A percentile compares a stretch with the other conserved stretches of the same genome.
These are phyloP conservation scores for Lichenostomus cassidix DNA, from an alignment of 2,113 vertebrate genomes.

Conservation along the genomic window DNA sequence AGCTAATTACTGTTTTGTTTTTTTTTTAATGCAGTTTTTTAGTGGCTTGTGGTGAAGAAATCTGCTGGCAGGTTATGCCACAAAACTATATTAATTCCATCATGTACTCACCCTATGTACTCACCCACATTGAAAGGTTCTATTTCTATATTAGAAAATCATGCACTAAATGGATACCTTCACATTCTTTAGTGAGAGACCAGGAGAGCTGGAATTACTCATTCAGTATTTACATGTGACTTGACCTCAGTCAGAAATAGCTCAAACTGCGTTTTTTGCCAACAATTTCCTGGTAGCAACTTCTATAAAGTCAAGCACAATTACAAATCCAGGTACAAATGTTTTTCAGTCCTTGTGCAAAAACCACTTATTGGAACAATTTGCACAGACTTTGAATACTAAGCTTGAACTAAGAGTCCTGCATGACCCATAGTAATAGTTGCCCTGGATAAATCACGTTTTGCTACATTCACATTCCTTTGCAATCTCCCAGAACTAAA, in stretches of 20 bases:
- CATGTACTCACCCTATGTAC: background rate
- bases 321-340: background rate
- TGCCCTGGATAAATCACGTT: background rate
- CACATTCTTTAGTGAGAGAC: background rate
- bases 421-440: background rate
- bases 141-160: background rate
- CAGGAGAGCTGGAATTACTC: background rate
- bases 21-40: background rate
- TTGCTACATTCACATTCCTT: background rate
- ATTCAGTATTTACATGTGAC: background rate
- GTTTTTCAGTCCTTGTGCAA: background rate
- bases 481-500: background rate
- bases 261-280: background rate
- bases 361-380: background rate
- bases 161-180: background rate
- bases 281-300: background rate
- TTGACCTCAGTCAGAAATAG: background rate
- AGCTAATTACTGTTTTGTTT: background rate
- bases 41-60: background rate
- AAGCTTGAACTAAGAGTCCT: background rate
- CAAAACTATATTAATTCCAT: background rate
- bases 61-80: background rate
- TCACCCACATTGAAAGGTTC: background rate
- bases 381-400: background rate
- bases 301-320: background rate